Conservation (phyloP, 2,113 vertebrate species). For the Heptranchias perlo region DNA sequence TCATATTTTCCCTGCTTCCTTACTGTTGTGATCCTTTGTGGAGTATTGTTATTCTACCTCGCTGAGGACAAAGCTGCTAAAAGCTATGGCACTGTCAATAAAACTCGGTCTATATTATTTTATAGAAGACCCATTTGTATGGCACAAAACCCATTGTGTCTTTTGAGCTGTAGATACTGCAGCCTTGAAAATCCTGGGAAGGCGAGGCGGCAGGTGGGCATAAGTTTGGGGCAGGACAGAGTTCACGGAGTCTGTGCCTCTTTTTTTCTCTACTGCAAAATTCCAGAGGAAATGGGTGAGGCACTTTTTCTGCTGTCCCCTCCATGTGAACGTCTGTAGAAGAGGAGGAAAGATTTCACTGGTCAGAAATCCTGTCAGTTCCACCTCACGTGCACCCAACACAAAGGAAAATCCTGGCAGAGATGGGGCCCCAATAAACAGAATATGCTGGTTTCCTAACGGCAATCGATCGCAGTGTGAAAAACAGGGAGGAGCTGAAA, state of each 20-base stretch:
- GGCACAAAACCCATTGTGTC: not conserved
- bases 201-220: not conserved
- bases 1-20: not conserved
- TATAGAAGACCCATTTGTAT: not conserved
- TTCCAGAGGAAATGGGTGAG: not conserved
- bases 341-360: not conserved
- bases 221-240: not conserved
- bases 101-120: not conserved
- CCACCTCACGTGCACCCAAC: not conserved
- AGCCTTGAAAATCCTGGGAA: not conserved
- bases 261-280: not conserved
- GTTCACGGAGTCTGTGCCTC: not conserved
- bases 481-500: not conserved
- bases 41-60: not conserved
- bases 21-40: not conserved
- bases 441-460: not conserved
- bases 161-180: not conserved
- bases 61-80: not conserved
- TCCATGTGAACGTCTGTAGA: not conserved
- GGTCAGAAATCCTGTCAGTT: not conserved
- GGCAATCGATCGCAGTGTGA: not conserved
- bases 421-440: not conserved
- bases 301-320: not conserved
- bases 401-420: not conserved
- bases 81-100: not conserved